These are phyloP conservation scores for Eristalinus aeneus DNA, from an alignment of 2,888 invertebrate genomes.

Conservation along the genomic window DNA sequence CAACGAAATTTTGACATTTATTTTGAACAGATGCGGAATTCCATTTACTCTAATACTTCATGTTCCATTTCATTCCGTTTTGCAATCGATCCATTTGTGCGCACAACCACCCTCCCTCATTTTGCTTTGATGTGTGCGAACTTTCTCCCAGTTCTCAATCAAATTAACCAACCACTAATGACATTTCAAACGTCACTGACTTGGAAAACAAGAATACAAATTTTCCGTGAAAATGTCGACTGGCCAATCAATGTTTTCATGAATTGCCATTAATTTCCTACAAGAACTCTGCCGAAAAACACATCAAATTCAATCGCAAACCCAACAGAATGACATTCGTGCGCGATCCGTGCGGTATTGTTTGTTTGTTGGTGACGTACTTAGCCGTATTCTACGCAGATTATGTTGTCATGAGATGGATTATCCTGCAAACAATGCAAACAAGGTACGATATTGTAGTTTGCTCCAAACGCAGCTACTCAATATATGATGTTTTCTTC, in stretches of 20 bases:
- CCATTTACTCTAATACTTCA: background rate
- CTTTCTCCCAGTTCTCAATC: background rate
- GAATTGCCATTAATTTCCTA: conserved; percentile 46
- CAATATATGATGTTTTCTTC: background rate
- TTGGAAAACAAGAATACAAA: conserved; percentile 62
- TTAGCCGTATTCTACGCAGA: conserved; percentile 91
- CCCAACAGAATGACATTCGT: conserved; percentile 84
- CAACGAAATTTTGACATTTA: background rate
- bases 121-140: background rate
- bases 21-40: conserved; percentile 2
- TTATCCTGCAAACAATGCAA: conserved; percentile 90
- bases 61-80: conserved; percentile 29
- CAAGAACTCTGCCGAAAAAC: conserved; percentile 25
- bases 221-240: conserved; percentile 65
- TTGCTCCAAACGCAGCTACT: background rate
- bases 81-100: conserved; percentile 43
- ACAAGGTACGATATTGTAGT: conserved; percentile 83
- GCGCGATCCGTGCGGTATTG: conserved; percentile 91
- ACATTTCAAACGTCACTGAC: conserved; percentile 65
- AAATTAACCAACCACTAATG: conserved; percentile 25
- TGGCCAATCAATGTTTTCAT: conserved; percentile 64
- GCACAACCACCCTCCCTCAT: background rate
- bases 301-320: conserved; percentile 55
- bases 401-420: conserved; percentile 92
- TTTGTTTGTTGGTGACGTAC: conserved; percentile 91